Evolutionary conservation across 2,888 invertebrate species (phyloP).

Genomic region (Encarsia formosa): DNA sequence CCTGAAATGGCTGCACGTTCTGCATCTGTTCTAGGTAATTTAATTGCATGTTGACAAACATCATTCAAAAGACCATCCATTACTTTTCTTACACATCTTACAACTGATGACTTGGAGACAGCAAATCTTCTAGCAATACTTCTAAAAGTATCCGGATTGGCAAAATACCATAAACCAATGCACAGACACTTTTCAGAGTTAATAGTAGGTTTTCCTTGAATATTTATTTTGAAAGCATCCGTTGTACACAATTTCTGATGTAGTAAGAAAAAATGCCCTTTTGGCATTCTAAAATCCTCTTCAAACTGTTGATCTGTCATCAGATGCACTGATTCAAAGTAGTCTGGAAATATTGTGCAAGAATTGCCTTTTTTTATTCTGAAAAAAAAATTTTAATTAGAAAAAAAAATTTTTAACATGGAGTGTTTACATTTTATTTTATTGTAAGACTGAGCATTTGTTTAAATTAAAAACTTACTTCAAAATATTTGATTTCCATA

Average conservation of each 20-base stretch:
- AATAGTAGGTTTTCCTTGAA: too few species aligned
- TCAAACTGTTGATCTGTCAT: neutral
- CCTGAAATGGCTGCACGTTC: neutral
- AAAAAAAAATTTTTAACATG: too few species aligned
- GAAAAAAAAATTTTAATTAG: too few species aligned
- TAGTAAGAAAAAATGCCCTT: neutral
- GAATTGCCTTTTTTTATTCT: too few species aligned
- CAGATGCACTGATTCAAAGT: neutral
- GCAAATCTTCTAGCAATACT: neutral
- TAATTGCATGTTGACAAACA: neutral
- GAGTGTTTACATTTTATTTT: too few species aligned
- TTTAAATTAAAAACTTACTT: too few species aligned
- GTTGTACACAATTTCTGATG: neutral
- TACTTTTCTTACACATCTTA: neutral
- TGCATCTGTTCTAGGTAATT: neutral
- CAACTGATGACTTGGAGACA: neutral
- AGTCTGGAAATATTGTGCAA: neutral
- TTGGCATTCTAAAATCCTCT: slow-evolving; percentile 3
- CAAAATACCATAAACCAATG: neutral
- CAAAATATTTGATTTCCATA: too few species aligned
- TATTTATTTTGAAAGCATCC: neutral
- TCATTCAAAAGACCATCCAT: neutral
- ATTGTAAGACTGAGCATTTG: too few species aligned
- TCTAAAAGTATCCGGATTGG: neutral
- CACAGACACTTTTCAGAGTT: neutral